A percentile compares a stretch with the other conserved stretches of the same genome.
Conservation (phyloP, 2,797 vertebrate species). For the Tenualosa thibaudeaui region DNA sequence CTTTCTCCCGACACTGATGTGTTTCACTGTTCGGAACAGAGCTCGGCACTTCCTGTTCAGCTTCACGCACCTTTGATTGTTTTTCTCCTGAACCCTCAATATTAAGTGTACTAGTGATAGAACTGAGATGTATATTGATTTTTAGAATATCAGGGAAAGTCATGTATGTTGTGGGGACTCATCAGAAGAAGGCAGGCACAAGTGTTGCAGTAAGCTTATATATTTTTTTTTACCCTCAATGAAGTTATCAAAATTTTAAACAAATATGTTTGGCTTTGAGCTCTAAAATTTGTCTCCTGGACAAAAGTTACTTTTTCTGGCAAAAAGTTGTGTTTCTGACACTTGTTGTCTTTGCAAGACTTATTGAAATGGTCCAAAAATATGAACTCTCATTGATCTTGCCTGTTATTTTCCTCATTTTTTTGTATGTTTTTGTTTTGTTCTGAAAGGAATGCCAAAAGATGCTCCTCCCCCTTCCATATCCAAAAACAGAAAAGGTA, state of each 20-base stretch:
- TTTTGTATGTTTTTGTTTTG: neutral
- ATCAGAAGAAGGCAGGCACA: constrained; percentile 77
- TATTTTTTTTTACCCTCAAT: constrained; percentile 38
- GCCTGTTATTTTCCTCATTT: constrained; percentile 20
- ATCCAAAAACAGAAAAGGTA: constrained; percentile 27
- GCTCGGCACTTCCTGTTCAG: constrained; percentile 95
- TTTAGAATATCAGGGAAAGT: constrained; percentile 70
- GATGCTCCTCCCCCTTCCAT: constrained; percentile 27
- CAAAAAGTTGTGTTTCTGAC: constrained; percentile 42
- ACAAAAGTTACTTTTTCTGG: constrained; percentile 50
- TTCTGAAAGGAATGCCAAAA: constrained; percentile 51
- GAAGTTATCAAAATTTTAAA: constrained; percentile 39
- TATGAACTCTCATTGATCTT: constrained; percentile 28
- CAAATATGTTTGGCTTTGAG: constrained; percentile 34
- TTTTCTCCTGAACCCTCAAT: constrained; percentile 85
- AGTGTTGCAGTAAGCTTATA: constrained; percentile 55
- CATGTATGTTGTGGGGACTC: constrained; percentile 60
- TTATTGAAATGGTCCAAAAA: constrained; percentile 34
- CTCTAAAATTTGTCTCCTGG: constrained; percentile 34
- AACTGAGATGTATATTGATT: constrained; percentile 80
- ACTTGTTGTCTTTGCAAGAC: constrained; percentile 43
- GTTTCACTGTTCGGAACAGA: constrained; percentile 79
- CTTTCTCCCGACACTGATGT: constrained; percentile 66
- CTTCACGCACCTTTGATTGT: constrained; percentile 96
- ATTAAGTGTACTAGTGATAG: constrained; percentile 84